Evolutionary conservation across 2,888 invertebrate species (phyloP).

Genomic region (Drosophila macrospina): DNA sequence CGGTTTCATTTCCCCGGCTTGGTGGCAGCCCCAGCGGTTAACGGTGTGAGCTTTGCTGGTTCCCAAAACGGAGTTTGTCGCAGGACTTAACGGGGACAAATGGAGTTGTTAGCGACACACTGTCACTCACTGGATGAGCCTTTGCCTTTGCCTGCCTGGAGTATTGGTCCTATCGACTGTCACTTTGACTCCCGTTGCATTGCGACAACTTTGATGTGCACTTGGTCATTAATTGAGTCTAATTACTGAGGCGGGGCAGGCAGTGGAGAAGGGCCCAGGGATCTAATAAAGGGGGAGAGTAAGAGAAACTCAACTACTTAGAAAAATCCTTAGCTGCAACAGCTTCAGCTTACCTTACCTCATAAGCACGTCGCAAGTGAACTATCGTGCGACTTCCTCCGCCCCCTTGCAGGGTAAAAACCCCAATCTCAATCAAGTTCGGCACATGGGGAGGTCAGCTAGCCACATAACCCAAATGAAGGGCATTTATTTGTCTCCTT

Average conservation of each 20-base stretch:
- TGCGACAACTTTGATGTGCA: conserved; percentile 56
- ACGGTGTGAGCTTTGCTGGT: conserved; percentile 14
- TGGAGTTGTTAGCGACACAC: conserved; percentile 69
- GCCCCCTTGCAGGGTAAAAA: background rate
- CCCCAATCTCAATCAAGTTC: conserved; percentile 8
- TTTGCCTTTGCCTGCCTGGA: conserved; percentile 3
- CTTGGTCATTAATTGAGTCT: conserved; percentile 71
- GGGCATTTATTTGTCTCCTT: conserved; percentile 77
- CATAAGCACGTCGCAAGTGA: no score
- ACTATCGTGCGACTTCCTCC: background rate
- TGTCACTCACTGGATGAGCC: conserved; percentile 1
- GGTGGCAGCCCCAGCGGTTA: conserved; percentile 18
- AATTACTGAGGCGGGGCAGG: conserved; percentile 61
- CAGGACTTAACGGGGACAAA: conserved; percentile 75
- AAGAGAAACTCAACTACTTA: background rate
- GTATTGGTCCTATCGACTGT: conserved; percentile 30
- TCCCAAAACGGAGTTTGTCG: conserved; percentile 52
- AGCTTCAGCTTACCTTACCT: conserved; percentile 13
- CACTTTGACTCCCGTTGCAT: conserved; percentile 59
- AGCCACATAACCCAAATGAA: conserved; percentile 60
- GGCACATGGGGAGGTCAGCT: conserved; percentile 17
- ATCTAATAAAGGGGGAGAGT: background rate
- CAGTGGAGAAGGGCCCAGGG: conserved; percentile 10
- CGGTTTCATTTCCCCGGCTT: conserved; percentile 53
- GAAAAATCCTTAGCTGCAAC: conserved; percentile 5